Percentiles rank a stretch among this genome's conserved stretches.
phyloP scores from a whole-genome alignment of 2,113 vertebrate genomes.

The Okapia johnstoni region DNA sequence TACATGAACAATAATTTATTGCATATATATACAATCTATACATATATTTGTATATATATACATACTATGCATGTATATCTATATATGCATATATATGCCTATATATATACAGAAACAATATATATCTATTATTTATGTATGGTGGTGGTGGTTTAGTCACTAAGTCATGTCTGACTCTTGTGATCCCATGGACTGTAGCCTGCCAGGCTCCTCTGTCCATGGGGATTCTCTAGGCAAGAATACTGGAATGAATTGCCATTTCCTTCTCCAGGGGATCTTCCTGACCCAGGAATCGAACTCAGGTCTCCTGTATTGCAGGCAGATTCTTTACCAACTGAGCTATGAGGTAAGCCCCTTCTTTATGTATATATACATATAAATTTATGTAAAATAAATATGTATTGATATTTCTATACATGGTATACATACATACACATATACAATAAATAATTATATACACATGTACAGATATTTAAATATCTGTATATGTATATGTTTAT shows the following conservation, averaged over 20 bases:
- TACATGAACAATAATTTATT: background rate
- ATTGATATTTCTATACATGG: background rate
- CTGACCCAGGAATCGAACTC: rapidly evolving
- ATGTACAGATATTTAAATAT: background rate
- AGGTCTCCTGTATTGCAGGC: background rate
- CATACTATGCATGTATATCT: background rate
- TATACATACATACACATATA: background rate
- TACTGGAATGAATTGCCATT: background rate
- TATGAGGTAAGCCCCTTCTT: background rate
- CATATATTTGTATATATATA: background rate
- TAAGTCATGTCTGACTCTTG: background rate
- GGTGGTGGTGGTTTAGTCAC: background rate
- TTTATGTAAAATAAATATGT: background rate
- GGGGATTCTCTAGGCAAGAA: background rate
- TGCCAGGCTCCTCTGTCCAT: background rate
- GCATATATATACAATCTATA: background rate
- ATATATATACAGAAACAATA: background rate
- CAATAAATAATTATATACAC: background rate
- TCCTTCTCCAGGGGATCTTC: background rate
- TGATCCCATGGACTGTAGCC: background rate
- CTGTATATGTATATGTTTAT: too few relatives aligned
- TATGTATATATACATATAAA: background rate
- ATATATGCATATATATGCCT: background rate
- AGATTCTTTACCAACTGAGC: background rate
- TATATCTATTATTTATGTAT: background rate